phyloP scores from a whole-genome alignment of 2,113 vertebrate species.

The Thinocorus orbignyianus region DNA sequence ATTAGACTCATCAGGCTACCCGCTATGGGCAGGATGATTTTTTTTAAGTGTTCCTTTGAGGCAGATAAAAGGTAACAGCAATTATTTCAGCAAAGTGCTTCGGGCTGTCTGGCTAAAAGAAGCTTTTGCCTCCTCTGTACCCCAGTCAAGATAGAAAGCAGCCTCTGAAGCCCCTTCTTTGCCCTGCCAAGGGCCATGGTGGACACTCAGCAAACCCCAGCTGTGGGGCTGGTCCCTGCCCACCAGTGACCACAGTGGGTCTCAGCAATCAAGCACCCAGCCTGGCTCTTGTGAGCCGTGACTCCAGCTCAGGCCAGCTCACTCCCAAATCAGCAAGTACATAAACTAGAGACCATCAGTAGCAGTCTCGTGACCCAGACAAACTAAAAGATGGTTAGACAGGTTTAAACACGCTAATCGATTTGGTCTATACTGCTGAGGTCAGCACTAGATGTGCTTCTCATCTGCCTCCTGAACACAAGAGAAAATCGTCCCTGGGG shows the following conservation, averaged over 20 bases:
- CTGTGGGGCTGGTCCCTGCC: background rate
- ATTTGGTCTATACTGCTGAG: background rate
- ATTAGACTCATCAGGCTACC: constrained; percentile 37
- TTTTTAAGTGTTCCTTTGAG: constrained; percentile 28
- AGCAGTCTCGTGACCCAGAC: background rate
- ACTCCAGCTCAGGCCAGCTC: background rate
- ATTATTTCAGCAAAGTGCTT: background rate
- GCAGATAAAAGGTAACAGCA: constrained; percentile 35
- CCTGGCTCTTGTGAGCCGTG: background rate
- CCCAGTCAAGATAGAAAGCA: background rate
- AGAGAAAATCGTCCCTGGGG: background rate
- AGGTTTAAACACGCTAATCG: background rate
- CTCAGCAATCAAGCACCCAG: background rate
- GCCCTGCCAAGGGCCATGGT: accelerated
- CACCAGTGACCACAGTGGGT: background rate
- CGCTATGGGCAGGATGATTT: background rate
- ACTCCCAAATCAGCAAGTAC: background rate
- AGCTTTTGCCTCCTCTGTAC: background rate
- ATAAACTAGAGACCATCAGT: no score
- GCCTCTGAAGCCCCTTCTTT: background rate
- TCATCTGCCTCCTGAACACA: background rate
- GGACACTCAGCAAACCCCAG: background rate
- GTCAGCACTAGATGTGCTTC: background rate
- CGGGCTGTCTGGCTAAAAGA: background rate
- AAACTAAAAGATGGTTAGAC: background rate